Conservation (phyloP, 2,797 vertebrate species). For the Coracias cyanogaster region DNA sequence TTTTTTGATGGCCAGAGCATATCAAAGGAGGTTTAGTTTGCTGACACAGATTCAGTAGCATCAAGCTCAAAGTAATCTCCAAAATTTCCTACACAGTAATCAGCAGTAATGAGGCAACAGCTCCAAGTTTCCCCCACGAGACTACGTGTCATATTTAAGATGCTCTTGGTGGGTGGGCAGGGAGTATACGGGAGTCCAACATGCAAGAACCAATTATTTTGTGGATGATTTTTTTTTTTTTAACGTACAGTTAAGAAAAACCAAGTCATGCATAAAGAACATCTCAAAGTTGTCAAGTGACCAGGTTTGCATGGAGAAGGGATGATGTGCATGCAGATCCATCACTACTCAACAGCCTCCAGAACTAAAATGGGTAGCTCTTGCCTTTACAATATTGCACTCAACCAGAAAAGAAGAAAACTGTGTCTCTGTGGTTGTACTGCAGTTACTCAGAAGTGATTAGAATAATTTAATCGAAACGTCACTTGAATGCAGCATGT, state of each 20-base stretch:
- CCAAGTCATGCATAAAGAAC: background rate
- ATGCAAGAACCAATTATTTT: slow-evolving; percentile 2
- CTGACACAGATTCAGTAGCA: background rate
- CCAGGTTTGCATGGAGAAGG: background rate
- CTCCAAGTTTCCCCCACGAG: background rate
- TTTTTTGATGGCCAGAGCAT: background rate
- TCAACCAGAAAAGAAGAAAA: background rate
- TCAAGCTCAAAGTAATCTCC: background rate
- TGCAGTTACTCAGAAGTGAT: slow-evolving; percentile 14
- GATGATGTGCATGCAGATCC: background rate
- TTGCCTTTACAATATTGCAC: background rate
- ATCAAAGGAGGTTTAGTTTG: background rate
- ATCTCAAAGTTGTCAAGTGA: background rate
- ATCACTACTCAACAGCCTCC: background rate
- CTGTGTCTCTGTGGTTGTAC: background rate
- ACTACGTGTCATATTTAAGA: background rate
- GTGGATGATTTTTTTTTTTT: background rate
- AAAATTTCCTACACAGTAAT: background rate
- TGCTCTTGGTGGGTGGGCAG: background rate
- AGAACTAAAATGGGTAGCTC: background rate
- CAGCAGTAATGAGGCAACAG: background rate
- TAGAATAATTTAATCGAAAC: background rate
- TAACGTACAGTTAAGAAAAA: slow-evolving; percentile 28
- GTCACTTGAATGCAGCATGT: slow-evolving; percentile 3
- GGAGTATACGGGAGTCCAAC: background rate